These are phyloP conservation scores for Shargacucullia verbasci DNA, from an alignment of 2,888 invertebrate species.

Conservation along the genomic window DNA sequence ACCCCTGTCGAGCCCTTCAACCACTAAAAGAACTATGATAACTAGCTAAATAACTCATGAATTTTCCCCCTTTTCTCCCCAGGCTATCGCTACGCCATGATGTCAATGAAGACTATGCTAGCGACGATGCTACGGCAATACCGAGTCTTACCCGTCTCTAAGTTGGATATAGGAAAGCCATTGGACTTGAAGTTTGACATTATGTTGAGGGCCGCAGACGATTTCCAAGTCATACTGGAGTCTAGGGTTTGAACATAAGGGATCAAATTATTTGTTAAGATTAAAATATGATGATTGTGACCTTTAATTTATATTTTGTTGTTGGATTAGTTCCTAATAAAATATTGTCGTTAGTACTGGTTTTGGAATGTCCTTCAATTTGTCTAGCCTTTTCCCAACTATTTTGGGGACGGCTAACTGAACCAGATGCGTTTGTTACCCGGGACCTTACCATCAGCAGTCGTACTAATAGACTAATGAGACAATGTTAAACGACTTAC, in stretches of 20 bases:
- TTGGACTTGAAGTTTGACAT: constrained; percentile 65
- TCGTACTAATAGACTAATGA: too few relatives aligned
- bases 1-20: too few relatives aligned
- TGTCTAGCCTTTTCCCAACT: too few relatives aligned
- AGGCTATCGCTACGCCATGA: constrained; percentile 69
- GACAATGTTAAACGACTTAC: too few relatives aligned
- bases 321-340: constrained; percentile 10
- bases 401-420: too few relatives aligned
- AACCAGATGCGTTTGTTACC: too few relatives aligned
- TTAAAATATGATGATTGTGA: too few relatives aligned
- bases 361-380: neutral
- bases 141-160: constrained; percentile 54
- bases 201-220: constrained; percentile 70
- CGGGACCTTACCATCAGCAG: too few relatives aligned
- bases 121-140: constrained; percentile 59
- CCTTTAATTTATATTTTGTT: neutral
- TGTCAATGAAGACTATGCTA: constrained; percentile 68
- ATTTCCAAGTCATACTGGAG: constrained; percentile 63
- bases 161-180: constrained; percentile 43
- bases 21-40: too few relatives aligned
- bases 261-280: neutral
- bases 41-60: too few relatives aligned
- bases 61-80: neutral
- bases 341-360: neutral
- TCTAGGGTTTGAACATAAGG: constrained; percentile 38